A percentile compares a stretch with the other conserved stretches of the same genome.
These are phyloP conservation scores for Macrotis lagotis DNA, from an alignment of 2,113 vertebrate genomes.

Conservation along the genomic window DNA sequence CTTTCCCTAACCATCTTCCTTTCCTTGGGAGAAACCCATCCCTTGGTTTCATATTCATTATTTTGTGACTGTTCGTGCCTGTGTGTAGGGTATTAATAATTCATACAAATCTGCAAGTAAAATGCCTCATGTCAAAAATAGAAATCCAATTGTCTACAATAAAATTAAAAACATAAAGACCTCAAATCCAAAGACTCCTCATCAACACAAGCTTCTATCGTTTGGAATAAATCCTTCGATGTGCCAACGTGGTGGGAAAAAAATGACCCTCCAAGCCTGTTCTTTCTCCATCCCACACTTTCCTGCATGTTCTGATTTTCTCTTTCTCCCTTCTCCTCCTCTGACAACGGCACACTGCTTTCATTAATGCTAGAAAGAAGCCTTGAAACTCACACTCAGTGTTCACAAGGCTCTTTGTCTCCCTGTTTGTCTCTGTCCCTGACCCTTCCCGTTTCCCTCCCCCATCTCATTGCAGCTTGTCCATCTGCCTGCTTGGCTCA, in stretches of 20 bases:
- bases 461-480: not conserved
- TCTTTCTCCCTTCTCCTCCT: not conserved
- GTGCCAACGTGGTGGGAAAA: slow-evolving; percentile 43
- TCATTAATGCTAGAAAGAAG: slow-evolving; percentile 73
- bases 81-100: slow-evolving; percentile 67
- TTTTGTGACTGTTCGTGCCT: slow-evolving; percentile 21
- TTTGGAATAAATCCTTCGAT: slow-evolving; percentile 69
- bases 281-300: not conserved
- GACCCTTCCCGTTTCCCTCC: not conserved
- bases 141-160: slow-evolving; percentile 74
- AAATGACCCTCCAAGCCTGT: not conserved
- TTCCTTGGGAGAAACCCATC: slow-evolving; percentile 35
- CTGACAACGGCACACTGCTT: slow-evolving; percentile 11
- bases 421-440: not conserved
- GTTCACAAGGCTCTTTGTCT: slow-evolving; percentile 26
- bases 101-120: slow-evolving; percentile 82
- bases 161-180: slow-evolving; percentile 75
- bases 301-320: not conserved
- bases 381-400: slow-evolving; percentile 45
- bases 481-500: not conserved
- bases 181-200: slow-evolving; percentile 67
- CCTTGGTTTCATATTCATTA: slow-evolving; percentile 19
- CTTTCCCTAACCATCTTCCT: not conserved
- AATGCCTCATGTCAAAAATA: slow-evolving; percentile 80
- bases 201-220: slow-evolving; percentile 69